Percentiles rank a stretch among this genome's conserved stretches.
phyloP scores from a whole-genome alignment of 2,113 vertebrate genomes.

The Toxostoma redivivum region DNA sequence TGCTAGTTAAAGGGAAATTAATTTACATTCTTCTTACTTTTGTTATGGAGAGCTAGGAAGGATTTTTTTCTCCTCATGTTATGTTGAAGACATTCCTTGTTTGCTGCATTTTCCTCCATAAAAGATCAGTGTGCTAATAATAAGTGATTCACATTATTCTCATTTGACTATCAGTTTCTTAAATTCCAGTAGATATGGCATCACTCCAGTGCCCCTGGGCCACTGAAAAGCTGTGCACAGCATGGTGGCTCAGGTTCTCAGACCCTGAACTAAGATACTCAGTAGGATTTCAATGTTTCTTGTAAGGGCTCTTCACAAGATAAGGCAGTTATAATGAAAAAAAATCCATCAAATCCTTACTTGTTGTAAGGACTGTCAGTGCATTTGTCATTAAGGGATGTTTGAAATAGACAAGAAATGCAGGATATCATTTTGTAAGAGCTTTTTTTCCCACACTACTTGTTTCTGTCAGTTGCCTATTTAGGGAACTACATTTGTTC shows the following conservation, averaged over 20 bases:
- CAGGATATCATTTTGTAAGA: background rate
- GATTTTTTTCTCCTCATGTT: background rate
- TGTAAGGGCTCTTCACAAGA: background rate
- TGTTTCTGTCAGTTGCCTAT: background rate
- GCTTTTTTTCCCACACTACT: background rate
- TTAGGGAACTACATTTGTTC: background rate
- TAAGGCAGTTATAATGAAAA: background rate
- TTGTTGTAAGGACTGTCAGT: background rate
- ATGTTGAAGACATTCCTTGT: background rate
- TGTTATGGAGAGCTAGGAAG: background rate
- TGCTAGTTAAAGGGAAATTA: background rate
- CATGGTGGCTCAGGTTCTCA: background rate
- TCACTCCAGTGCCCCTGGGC: background rate
- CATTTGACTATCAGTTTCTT: background rate
- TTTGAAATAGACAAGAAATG: background rate
- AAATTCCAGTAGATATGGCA: background rate
- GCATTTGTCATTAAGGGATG: background rate
- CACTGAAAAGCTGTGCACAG: background rate
- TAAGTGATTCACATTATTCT: background rate
- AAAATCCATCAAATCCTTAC: background rate
- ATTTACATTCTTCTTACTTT: background rate
- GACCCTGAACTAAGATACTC: background rate
- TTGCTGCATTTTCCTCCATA: background rate
- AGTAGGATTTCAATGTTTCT: background rate
- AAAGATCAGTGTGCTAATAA: background rate